phyloP scores from a whole-genome alignment of 2,797 vertebrate species.

The Rhincodon typus region DNA sequence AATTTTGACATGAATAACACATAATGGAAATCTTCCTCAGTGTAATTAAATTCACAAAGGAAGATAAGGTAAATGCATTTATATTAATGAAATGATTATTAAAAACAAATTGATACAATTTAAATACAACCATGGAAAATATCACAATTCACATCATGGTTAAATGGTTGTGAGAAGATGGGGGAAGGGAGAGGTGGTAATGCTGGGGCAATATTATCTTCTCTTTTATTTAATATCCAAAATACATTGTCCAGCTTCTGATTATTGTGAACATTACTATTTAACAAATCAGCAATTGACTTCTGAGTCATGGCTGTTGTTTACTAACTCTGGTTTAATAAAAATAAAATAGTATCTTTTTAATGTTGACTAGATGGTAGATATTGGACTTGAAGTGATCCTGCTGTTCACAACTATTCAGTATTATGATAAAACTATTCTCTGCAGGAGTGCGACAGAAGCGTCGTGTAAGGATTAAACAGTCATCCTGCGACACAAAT shows the following conservation, averaged over 20 bases:
- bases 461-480: not conserved
- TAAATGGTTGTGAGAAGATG: not conserved
- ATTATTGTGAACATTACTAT: not conserved
- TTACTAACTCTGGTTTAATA: not conserved
- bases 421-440: not conserved
- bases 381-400: not conserved
- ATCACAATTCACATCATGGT: not conserved
- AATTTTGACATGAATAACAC: not conserved
- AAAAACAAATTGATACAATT: not conserved
- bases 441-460: not conserved
- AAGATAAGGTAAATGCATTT: not conserved
- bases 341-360: not conserved
- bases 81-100: not conserved
- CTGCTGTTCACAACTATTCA: not conserved
- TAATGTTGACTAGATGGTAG: too few species aligned
- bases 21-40: not conserved
- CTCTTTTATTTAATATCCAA: not conserved
- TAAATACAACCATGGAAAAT: not conserved
- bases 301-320: not conserved
- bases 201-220: not conserved
- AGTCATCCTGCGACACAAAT: not conserved
- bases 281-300: not conserved
- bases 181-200: not conserved
- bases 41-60: not conserved
- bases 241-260: not conserved